Percentiles rank a stretch among this genome's conserved stretches.
phyloP scores from a whole-genome alignment of 1,140 invertebrate species.

The Drosophila sechellia region DNA sequence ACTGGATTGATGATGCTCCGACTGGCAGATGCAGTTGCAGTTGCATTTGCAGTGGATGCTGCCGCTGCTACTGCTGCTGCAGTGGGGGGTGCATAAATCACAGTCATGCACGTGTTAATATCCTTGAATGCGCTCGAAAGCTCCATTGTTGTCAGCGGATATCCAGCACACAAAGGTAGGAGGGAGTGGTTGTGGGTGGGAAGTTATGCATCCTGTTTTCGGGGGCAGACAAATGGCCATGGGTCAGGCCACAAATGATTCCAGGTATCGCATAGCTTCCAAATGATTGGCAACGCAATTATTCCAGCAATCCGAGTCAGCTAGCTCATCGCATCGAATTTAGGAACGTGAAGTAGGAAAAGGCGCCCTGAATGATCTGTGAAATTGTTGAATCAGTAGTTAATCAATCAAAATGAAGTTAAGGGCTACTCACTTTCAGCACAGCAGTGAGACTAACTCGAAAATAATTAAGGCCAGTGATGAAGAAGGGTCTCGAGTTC shows the following conservation, averaged over 20 bases:
- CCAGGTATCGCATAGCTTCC: constrained; percentile 26
- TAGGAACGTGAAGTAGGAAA: constrained; percentile 70
- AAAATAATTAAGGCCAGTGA: constrained; percentile 70
- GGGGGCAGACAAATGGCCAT: constrained; percentile 28
- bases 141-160: constrained; percentile 44
- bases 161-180: constrained; percentile 24
- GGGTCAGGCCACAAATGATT: constrained; percentile 45
- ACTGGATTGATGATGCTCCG: constrained; percentile 34
- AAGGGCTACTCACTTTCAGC: constrained; percentile 42
- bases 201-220: constrained; percentile 5
- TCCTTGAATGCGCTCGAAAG: constrained; percentile 24
- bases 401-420: not conserved
- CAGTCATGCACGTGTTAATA: constrained; percentile 54
- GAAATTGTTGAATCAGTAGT: not conserved
- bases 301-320: not conserved
- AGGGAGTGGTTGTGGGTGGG: not conserved
- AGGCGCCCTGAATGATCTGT: constrained; percentile 69
- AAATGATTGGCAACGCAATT: constrained; percentile 38
- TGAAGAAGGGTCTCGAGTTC: constrained; percentile 61
- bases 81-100: constrained; percentile 64
- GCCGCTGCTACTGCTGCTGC: constrained; percentile 11
- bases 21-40: constrained; percentile 38
- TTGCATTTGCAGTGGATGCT: not conserved
- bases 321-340: constrained; percentile 58
- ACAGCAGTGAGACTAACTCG: constrained; percentile 59